Conservation (phyloP, 2,888 invertebrate species). For the Eumacrocentrus americanus region DNA sequence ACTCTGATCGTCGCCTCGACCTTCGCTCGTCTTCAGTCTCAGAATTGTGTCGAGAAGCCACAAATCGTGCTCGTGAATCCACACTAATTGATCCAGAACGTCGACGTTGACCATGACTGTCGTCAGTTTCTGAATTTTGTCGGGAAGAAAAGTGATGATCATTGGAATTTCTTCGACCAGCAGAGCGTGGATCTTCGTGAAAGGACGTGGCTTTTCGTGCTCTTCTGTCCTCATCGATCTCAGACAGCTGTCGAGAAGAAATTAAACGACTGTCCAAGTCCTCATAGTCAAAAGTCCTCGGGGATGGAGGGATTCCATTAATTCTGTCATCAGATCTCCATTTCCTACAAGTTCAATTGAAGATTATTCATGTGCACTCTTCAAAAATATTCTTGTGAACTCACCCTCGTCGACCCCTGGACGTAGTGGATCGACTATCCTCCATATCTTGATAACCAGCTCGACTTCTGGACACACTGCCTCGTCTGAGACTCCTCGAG, state of each 20-base stretch:
- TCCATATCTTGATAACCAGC: constrained; percentile 49
- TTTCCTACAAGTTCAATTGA: constrained; percentile 31
- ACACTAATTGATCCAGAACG: constrained; percentile 4
- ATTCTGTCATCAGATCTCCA: constrained; percentile 55
- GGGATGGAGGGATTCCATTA: constrained; percentile 36
- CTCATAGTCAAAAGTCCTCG: constrained; percentile 41
- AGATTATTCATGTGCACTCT: background rate
- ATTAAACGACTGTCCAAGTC: constrained; percentile 39
- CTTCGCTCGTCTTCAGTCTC: constrained; percentile 27
- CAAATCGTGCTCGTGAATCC: constrained; percentile 9
- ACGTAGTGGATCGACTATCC: constrained; percentile 36
- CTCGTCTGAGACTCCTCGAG: constrained; percentile 54
- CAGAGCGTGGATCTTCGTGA: constrained; percentile 36
- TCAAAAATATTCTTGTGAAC: no score
- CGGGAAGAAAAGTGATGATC: constrained; percentile 19
- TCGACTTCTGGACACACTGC: constrained; percentile 46
- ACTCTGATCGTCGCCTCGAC: constrained; percentile 33
- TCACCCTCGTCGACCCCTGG: constrained; percentile 51
- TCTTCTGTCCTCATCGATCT: constrained; percentile 31
- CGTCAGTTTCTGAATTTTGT: constrained; percentile 19
- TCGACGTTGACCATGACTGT: constrained; percentile 17
- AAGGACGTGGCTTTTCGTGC: constrained; percentile 26
- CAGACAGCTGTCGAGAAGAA: constrained; percentile 37
- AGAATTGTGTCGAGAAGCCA: constrained; percentile 15
- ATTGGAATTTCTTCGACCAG: constrained; percentile 17